Conservation (phyloP, 2,797 vertebrate genomes). For the Bryconaethiops microstoma region DNA sequence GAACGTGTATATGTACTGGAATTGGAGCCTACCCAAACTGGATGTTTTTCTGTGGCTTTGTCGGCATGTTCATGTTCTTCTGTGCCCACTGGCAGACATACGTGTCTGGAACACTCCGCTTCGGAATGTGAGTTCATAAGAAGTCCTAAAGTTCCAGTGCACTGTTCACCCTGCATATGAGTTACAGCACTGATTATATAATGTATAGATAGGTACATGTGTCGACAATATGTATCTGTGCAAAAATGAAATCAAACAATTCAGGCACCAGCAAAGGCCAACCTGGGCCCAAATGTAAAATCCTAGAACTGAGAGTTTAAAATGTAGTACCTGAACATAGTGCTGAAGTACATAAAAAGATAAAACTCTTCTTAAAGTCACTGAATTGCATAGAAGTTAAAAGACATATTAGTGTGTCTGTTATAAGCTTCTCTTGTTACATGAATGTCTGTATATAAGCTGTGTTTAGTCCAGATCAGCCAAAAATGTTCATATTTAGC, state of each 20-base stretch:
- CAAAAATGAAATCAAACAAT: neutral
- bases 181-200: neutral
- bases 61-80: constrained; percentile 97
- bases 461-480: too few species aligned
- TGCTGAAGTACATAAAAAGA: too few species aligned
- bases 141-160: neutral
- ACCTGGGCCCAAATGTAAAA: too few species aligned
- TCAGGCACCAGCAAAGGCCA: neutral
- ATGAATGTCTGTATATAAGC: too few species aligned
- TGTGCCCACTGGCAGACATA: constrained; percentile 99
- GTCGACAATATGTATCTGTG: too few species aligned
- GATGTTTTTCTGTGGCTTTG: constrained; percentile 94
- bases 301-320: too few species aligned
- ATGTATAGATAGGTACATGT: neutral
- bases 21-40: constrained; percentile 86
- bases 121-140: constrained; percentile 88
- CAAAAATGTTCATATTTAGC: too few species aligned
- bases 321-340: too few species aligned
- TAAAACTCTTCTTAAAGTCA: too few species aligned
- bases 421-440: too few species aligned
- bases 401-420: too few species aligned
- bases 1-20: constrained; percentile 87
- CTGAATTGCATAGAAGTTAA: too few species aligned
- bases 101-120: constrained; percentile 92
- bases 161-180: neutral